These are phyloP conservation scores for Stramonita haemastoma DNA, from an alignment of 2,888 invertebrate species.

Conservation along the genomic window DNA sequence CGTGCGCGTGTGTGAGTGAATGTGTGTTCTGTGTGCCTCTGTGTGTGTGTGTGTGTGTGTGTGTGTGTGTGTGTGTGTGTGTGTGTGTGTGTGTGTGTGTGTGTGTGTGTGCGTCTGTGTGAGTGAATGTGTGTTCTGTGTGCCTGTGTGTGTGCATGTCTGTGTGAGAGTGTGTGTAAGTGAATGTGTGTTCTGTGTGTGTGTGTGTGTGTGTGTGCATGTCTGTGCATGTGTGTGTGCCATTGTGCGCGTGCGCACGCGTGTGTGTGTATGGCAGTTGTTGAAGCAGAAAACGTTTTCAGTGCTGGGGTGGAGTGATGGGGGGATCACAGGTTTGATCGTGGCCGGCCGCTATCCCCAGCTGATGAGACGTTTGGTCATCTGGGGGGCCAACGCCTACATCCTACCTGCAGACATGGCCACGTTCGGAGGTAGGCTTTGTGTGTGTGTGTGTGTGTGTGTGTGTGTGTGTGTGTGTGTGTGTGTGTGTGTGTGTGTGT, in stretches of 20 bases:
- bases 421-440: conserved; percentile 81
- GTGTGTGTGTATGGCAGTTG: conserved; percentile 76
- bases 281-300: conserved; percentile 84
- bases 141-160: too few relatives aligned
- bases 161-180: too few relatives aligned
- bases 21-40: too few relatives aligned
- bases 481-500: too few relatives aligned
- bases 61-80: too few relatives aligned
- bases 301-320: conserved; percentile 93
- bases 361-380: conserved; percentile 84
- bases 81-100: too few relatives aligned
- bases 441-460: not conserved
- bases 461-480: not conserved
- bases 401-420: conserved; percentile 84
- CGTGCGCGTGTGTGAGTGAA: too few relatives aligned
- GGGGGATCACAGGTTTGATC: conserved; percentile 88
- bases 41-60: too few relatives aligned
- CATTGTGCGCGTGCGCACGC: not conserved
- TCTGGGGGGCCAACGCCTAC: conserved; percentile 89
- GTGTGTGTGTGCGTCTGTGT: too few relatives aligned
- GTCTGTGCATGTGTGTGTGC: not conserved
- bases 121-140: too few relatives aligned
- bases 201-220: too few relatives aligned
- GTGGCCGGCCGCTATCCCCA: conserved; percentile 86
- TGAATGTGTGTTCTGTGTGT: too few relatives aligned